Evolutionary conservation across 2,113 vertebrate species (phyloP), one percentile per base, ranked within the genome.

Genomic region (Microtus pennsylvanicus): DNA sequence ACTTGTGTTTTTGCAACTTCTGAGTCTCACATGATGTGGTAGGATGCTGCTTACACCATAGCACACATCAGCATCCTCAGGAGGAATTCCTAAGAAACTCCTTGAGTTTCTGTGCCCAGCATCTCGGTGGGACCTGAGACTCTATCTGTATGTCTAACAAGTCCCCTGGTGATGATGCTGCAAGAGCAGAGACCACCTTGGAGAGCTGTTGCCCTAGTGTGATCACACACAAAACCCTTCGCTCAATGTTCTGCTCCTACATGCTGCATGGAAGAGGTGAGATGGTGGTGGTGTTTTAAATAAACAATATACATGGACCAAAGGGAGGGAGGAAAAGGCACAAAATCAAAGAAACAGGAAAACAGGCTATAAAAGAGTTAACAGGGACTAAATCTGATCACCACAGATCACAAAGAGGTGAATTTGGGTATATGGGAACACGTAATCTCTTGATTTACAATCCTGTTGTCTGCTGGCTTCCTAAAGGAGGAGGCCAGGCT

Each of bases 401-500:
- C 81, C 88, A 12, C 63, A 91, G 61, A 69, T 91, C 89, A 93
- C 91, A n/a, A 80, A 58, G 85, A 55, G 86, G 69, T 35, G 35
- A 91, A 72, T 65, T 93, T 94, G 47, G 89, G 76, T 97, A 74
- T 86, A n/a, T 13, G 11, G 35, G 7, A 96, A 77, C 90, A 93
- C 87, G 88, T 90, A 82, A 67, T 55, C 55, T 81, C 33, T 92
- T 74, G 0, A 61, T 83, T 97, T 88, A 74, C 90, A 95, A 70
- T 19, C 47, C 42, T 50, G 47, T 75, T 96, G 80, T 91, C n/a
- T n/a, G 63, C 69, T 89, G 87, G 81, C 61, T 94, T 96, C 94
- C 80, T 93, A 85, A 95, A 95, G 38, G 72, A 88, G 85, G 90
- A 93, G 61, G 85, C 94, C 5, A 67, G 90, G 61, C 93, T 97